Conservation (phyloP, 2,113 vertebrate genomes). For the Lycocorax pyrrhopterus region DNA sequence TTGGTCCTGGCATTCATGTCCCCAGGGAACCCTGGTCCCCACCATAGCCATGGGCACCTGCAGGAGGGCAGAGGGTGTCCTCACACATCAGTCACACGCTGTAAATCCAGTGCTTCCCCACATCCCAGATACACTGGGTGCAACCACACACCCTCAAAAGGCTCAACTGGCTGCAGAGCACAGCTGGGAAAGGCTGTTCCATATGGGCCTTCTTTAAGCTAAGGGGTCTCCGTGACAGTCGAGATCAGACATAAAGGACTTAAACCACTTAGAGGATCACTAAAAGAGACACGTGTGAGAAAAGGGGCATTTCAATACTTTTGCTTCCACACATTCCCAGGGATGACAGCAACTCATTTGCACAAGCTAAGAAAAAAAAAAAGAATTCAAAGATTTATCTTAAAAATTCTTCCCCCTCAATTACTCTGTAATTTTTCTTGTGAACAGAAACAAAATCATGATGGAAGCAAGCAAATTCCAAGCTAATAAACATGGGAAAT, state of each 20-base stretch:
- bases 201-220: background rate
- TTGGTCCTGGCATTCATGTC: background rate
- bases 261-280: background rate
- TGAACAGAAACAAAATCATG: background rate
- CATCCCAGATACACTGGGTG: rapidly evolving
- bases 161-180: background rate
- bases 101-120: background rate
- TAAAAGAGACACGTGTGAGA: background rate
- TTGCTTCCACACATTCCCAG: background rate
- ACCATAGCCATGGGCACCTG: background rate
- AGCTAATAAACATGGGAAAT: background rate
- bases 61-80: background rate
- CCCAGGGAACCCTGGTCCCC: background rate
- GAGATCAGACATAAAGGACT: background rate
- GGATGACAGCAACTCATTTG: background rate
- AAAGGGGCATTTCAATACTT: background rate
- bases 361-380: background rate
- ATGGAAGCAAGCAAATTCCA: background rate
- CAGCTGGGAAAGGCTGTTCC: background rate
- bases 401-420: background rate
- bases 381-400: background rate
- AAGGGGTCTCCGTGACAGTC: background rate
- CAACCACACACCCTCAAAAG: background rate
- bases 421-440: background rate
- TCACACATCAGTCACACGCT: rapidly evolving